Evolutionary conservation across 2,113 vertebrate genomes (phyloP), one percentile per base, ranked within the genome.

Genomic region (Caracal caracal): DNA sequence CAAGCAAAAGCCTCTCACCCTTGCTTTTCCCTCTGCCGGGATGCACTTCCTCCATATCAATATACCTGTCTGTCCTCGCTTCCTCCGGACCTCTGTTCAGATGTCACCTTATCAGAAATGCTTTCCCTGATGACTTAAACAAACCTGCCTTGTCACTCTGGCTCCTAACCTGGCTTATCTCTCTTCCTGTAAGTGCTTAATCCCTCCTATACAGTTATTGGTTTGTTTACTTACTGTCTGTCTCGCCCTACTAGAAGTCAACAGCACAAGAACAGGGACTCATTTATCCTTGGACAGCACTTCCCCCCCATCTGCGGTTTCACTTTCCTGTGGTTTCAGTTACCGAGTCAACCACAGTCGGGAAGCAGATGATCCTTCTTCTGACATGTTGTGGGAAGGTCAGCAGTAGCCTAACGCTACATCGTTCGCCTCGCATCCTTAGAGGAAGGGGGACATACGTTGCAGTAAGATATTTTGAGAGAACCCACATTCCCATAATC

Each of bases 41-140:
- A 85, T 13, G n/a, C 40, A 4, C 5, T 12, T 35, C 53, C 85
- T 76, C 20, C 6, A 5, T 3, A 1, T 19, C 6, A 6, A 11
- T 3, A 0, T 10, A 2, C 47, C 19, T 35, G 30, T 24, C 22
- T 11, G 30, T 40, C 19, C 53, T 26, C 3, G 0, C 28, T 6
- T 73, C 88, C 43, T 53, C 40, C 22, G 30, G 82, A 37, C 37
- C 20, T 53, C 17, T 82, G 15, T 47, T 84, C n/a, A 26, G 37
- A 2, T 83, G 22, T 68, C 35, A 24, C 75, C 49, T 90, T 30
- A 7, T 47, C 78, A 35, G 61, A 90, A 61, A 11, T 19, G 7
- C 91, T 26, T 71, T 59, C 37, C 68, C 43, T 47, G 65, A 66
- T 20, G n/a, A 78, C 43, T 35, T 68, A 56, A 26, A 40, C 37